phyloP scores from a whole-genome alignment of 1,140 invertebrate species.

The Diabrotica undecimpunctata region DNA sequence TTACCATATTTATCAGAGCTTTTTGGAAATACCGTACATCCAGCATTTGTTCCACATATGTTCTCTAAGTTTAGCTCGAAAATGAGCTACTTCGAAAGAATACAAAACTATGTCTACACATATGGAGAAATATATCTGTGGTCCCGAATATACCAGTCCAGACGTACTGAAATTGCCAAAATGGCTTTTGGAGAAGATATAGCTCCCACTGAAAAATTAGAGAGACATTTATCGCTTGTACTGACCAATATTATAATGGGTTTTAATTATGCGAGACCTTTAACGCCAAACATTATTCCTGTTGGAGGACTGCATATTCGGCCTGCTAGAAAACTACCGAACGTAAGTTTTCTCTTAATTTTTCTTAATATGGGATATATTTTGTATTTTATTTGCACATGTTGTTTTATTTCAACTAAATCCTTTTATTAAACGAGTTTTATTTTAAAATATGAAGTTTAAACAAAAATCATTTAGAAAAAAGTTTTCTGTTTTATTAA shows the following conservation, averaged over 20 bases:
- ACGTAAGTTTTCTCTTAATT: slow-evolving; percentile 20
- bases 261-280: slow-evolving; percentile 46
- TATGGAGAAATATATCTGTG: slow-evolving; percentile 17
- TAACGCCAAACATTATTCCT: slow-evolving; percentile 53
- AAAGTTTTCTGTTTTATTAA: no score
- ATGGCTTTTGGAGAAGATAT: slow-evolving; percentile 25
- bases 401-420: not conserved
- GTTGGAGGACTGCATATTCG: slow-evolving; percentile 54
- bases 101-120: slow-evolving; percentile 27
- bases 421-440: not conserved
- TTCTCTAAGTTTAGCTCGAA: slow-evolving; percentile 12
- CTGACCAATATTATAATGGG: slow-evolving; percentile 49
- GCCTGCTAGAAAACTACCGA: slow-evolving; percentile 31
- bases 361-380: slow-evolving; percentile 14
- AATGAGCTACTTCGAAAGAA: slow-evolving; percentile 26
- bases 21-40: slow-evolving; percentile 26
- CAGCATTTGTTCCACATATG: slow-evolving; percentile 21
- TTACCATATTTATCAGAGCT: slow-evolving; percentile 25
- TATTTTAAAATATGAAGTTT: not conserved
- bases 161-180: slow-evolving; percentile 19
- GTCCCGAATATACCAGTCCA: not conserved
- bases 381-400: slow-evolving; percentile 12
- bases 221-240: slow-evolving; percentile 29
- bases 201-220: slow-evolving; percentile 20
- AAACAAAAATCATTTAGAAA: no score